Conservation (phyloP, 2,797 vertebrate species). For the Myotis pilosus region DNA sequence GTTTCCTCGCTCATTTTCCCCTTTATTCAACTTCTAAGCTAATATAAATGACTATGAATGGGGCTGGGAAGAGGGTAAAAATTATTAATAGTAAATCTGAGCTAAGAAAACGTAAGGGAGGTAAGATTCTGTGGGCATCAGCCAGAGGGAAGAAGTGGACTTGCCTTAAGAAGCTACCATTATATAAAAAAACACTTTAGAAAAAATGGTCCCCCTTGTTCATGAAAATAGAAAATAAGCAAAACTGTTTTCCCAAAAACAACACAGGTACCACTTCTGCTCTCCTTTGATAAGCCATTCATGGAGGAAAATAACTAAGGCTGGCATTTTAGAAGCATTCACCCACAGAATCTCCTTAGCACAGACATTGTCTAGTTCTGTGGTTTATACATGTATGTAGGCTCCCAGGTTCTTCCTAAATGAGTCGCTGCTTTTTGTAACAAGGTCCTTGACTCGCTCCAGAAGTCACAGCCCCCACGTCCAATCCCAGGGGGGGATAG, state of each 20-base stretch:
- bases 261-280: not conserved
- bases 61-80: not conserved
- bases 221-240: conserved; percentile 34
- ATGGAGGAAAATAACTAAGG: conserved; percentile 22
- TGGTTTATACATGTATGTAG: not conserved
- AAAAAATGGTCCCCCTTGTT: not conserved
- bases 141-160: conserved; percentile 22
- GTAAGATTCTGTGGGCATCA: not conserved
- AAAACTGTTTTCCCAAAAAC: not conserved
- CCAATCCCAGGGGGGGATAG: not conserved
- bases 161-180: not conserved
- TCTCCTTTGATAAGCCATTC: conserved; percentile 43
- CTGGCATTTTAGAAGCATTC: not conserved
- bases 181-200: conserved; percentile 2
- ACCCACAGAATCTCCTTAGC: conserved; percentile 7
- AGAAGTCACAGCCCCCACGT: not conserved
- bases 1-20: conserved; percentile 41
- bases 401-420: not conserved
- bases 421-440: not conserved
- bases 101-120: not conserved
- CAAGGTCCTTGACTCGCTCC: not conserved
- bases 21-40: conserved; percentile 52
- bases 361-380: not conserved
- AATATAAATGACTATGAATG: conserved; percentile 10
- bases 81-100: conserved; percentile 34